Conservation (phyloP, 2,888 invertebrate species). For the Pollenia labialis region DNA sequence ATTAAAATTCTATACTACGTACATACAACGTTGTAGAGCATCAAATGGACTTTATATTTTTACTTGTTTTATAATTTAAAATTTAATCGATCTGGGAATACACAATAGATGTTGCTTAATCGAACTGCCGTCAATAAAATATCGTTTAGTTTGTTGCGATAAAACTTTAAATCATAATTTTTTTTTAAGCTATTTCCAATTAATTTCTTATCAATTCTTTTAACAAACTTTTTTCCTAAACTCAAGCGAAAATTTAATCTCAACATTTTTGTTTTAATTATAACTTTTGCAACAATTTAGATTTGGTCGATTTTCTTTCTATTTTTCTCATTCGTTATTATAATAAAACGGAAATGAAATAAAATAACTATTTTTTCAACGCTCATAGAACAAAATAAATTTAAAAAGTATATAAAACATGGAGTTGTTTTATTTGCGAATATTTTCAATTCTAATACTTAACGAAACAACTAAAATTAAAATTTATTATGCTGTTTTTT, state of each 20-base stretch:
- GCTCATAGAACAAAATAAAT: too few relatives aligned
- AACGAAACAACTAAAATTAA: not conserved
- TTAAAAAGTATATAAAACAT: not conserved
- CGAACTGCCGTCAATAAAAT: too few relatives aligned
- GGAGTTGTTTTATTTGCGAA: not conserved
- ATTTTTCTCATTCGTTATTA: not conserved
- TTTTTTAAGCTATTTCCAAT: not conserved
- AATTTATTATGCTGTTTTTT: conserved; percentile 6
- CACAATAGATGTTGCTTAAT: too few relatives aligned
- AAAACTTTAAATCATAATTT: too few relatives aligned
- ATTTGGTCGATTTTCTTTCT: not conserved
- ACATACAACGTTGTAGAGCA: too few relatives aligned
- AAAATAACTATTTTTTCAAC: too few relatives aligned
- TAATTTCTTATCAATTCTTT: conserved; percentile 15
- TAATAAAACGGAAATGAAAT: too few relatives aligned
- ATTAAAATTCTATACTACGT: too few relatives aligned
- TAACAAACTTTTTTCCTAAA: not conserved
- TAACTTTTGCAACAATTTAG: conserved; percentile 3
- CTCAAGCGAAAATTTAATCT: not conserved
- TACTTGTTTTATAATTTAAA: too few relatives aligned
- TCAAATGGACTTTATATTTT: too few relatives aligned
- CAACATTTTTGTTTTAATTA: not conserved
- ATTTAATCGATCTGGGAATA: too few relatives aligned
- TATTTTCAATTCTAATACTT: conserved; percentile 2
- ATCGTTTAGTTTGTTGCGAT: too few relatives aligned